These are phyloP conservation scores for Meteorus cinctellus DNA, from an alignment of 2,888 invertebrate genomes.

Conservation along the genomic window DNA sequence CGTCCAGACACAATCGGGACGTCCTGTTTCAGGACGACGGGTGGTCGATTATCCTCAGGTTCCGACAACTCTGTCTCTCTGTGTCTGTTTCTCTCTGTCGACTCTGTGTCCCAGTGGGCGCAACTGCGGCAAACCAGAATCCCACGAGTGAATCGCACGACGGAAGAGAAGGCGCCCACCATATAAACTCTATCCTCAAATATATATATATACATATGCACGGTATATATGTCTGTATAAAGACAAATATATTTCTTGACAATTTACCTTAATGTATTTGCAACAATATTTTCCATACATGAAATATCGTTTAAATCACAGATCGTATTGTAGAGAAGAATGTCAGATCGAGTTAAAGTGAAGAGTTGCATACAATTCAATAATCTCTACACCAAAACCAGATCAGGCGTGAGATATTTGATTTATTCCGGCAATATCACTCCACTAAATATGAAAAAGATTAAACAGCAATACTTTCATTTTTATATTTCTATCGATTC, in stretches of 20 bases:
- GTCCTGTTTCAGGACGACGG: slow-evolving; percentile 45
- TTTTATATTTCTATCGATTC: too few relatives aligned
- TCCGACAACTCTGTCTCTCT: slow-evolving; percentile 16
- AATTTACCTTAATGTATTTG: not conserved
- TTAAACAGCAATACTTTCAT: too few relatives aligned
- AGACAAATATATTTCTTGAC: not conserved
- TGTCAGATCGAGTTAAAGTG: too few relatives aligned
- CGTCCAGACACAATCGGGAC: slow-evolving; percentile 46
- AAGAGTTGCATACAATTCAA: too few relatives aligned
- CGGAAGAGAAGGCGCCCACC: not conserved
- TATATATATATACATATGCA: not conserved
- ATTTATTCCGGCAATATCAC: too few relatives aligned
- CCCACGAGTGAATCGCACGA: slow-evolving; percentile 23
- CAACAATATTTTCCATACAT: not conserved
- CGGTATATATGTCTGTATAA: not conserved
- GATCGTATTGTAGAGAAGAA: too few relatives aligned
- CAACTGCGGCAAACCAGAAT: slow-evolving; percentile 37
- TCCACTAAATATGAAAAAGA: too few relatives aligned
- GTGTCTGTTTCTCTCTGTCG: not conserved
- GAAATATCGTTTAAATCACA: too few relatives aligned
- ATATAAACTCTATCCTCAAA: not conserved
- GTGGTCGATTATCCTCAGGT: slow-evolving; percentile 44
- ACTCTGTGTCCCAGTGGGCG: slow-evolving; percentile 28
- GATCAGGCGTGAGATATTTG: too few relatives aligned
- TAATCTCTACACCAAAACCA: too few relatives aligned